Conservation (phyloP, 2,113 vertebrate genomes). For the Halichoeres trimaculatus region DNA sequence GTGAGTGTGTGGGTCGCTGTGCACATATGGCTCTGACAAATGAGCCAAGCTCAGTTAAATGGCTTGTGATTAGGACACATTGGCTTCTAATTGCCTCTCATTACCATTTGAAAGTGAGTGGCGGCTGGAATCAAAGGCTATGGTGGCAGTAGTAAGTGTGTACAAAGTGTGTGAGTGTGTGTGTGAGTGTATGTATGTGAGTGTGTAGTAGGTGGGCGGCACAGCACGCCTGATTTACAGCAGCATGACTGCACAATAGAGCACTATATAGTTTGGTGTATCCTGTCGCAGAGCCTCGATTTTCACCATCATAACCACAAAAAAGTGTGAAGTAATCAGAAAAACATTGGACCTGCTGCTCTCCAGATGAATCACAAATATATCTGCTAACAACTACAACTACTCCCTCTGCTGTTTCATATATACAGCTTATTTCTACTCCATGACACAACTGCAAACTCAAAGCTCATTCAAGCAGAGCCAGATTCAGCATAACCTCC, state of each 20-base stretch:
- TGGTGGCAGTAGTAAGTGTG: conserved; percentile 42
- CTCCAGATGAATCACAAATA: neutral
- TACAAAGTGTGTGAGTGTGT: neutral
- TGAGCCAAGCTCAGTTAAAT: conserved; percentile 75
- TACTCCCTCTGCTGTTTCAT: conserved; percentile 22
- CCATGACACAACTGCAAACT: neutral
- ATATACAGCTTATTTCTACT: neutral
- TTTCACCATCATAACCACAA: neutral
- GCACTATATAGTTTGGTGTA: conserved; percentile 21
- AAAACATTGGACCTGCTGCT: neutral
- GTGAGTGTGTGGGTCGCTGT: conserved; percentile 28
- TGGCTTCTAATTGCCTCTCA: conserved; percentile 81
- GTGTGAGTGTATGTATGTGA: neutral
- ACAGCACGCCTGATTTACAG: conserved; percentile 36
- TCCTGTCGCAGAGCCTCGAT: neutral
- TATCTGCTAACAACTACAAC: conserved; percentile 9
- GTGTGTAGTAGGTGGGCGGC: conserved; percentile 25
- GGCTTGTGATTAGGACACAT: conserved; percentile 80
- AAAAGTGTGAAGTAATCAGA: neutral
- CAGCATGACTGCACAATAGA: conserved; percentile 32
- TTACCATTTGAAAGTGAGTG: conserved; percentile 83
- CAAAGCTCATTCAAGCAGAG: neutral
- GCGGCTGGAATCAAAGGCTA: conserved; percentile 71
- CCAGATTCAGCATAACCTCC: neutral
- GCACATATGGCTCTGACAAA: conserved; percentile 70